phyloP scores from a whole-genome alignment of 2,797 vertebrate species.

The Crax fasciolata region DNA sequence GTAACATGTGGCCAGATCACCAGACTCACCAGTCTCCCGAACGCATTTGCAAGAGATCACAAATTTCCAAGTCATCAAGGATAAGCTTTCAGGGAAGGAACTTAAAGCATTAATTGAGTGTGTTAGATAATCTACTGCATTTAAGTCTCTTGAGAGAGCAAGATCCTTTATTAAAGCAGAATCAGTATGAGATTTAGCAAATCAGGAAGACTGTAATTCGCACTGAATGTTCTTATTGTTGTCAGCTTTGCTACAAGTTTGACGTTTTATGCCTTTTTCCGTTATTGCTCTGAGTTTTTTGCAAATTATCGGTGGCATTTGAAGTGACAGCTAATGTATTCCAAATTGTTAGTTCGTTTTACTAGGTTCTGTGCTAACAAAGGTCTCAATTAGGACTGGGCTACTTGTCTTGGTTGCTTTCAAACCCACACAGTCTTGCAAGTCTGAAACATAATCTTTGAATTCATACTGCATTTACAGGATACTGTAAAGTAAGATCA shows the following conservation, averaged over 20 bases:
- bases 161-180: slow-evolving; percentile 61
- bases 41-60: background rate
- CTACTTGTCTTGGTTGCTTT: slow-evolving; percentile 51
- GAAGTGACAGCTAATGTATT: slow-evolving; percentile 54
- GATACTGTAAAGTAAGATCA: background rate
- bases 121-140: slow-evolving; percentile 64
- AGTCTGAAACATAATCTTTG: slow-evolving; percentile 20
- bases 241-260: slow-evolving; percentile 54
- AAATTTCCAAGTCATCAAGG: background rate
- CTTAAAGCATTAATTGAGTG: slow-evolving; percentile 8
- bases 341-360: slow-evolving; percentile 48
- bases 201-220: slow-evolving; percentile 49
- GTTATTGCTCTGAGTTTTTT: slow-evolving; percentile 48
- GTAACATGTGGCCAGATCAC: background rate
- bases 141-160: slow-evolving; percentile 50
- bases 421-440: slow-evolving; percentile 41
- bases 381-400: slow-evolving; percentile 49
- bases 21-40: background rate
- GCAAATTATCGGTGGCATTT: slow-evolving; percentile 59
- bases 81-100: slow-evolving; percentile 34
- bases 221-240: slow-evolving; percentile 48
- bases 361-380: slow-evolving; percentile 39
- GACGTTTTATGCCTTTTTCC: slow-evolving; percentile 37
- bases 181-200: slow-evolving; percentile 51
- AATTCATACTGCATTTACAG: background rate